phyloP scores from a whole-genome alignment of 1,140 invertebrate species.

The Uloborus diversus region DNA sequence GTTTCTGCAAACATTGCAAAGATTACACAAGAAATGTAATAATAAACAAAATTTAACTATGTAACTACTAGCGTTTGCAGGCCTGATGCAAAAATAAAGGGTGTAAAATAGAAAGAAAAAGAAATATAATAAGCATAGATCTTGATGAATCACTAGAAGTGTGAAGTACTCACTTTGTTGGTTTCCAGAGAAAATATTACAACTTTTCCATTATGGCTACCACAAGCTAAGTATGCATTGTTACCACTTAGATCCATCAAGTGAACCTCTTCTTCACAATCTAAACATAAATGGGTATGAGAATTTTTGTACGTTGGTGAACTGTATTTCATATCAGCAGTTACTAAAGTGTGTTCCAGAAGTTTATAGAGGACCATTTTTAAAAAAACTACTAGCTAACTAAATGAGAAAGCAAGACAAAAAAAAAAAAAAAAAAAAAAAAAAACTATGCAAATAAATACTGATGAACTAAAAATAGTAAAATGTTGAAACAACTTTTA shows the following conservation, averaged over 20 bases:
- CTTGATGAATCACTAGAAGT: background rate
- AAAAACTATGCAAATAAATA: background rate
- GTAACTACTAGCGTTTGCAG: background rate
- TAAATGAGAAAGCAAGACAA: too few species aligned
- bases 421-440: background rate
- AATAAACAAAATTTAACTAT: background rate
- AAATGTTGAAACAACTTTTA: too few species aligned
- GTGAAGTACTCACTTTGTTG: slow-evolving; percentile 1
- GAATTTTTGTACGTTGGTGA: too few species aligned
- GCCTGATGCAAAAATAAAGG: background rate
- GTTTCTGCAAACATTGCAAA: background rate
- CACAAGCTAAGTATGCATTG: slow-evolving; percentile 15
- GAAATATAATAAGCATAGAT: background rate
- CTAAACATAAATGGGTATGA: slow-evolving; percentile 3
- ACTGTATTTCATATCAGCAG: too few species aligned
- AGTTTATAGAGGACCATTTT: too few species aligned
- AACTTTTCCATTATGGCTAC: slow-evolving; percentile 21
- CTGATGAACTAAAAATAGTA: too few species aligned
- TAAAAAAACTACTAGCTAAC: too few species aligned
- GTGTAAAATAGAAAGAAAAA: background rate
- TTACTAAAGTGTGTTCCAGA: too few species aligned
- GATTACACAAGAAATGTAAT: background rate
- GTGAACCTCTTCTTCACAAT: background rate
- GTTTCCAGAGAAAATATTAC: background rate
- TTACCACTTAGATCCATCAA: slow-evolving; percentile 25